Base-by-base conservation (phyloP, 2,797 vertebrate species). In the Parambassis ranga region DNA sequence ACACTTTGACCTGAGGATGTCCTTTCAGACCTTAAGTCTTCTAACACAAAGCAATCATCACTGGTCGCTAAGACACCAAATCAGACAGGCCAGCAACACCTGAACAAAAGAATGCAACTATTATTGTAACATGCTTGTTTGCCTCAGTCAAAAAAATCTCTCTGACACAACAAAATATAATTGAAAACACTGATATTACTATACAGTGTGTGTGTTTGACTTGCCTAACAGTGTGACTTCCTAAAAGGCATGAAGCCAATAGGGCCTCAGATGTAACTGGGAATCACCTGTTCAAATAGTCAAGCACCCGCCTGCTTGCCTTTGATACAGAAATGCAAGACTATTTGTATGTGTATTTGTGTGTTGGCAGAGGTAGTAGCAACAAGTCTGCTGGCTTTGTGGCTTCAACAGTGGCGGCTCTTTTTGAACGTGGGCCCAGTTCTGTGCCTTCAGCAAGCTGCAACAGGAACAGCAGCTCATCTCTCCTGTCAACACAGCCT, bases 201-300 rank as follows among this genome's bases (percentile, higher is more conserved):
- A n/a, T n/a, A n/a, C n/a, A n/a, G n/a, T n/a, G 64, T 41, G 72
- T 14, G 27, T 57, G 75, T 82, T 66, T 50, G 64, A 62, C 75
- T 67, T 18, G 35, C 24, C 73, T 55, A 68, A 76, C 64, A 44
- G 73, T 47, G 74, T 27, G 52, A 81, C 71, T 85, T 84, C 80
- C 77, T 79, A 49, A 61, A 32, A 74, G 82, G 72, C 75, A 81
- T 24, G 41, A 82, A 74, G 84, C 83, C 87, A 89, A 81, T 11
- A 59, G 52, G 78, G 85, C 87, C 83, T 81, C 76, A 73, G 68
- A 84, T 85, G 75, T 83, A 87, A 92, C 91, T 86, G 86, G 86
- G 72, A 91, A 90, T 93, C 92, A 93, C 92, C 92, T 93, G 92
- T 93, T 92, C 91, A 93, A 93, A 93, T 88, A 93, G 71, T 71